Percentiles rank a stretch among this genome's conserved stretches.
These are phyloP conservation scores for Andrena cerasifolii DNA, from an alignment of 1,140 invertebrate species.

Conservation along the genomic window DNA sequence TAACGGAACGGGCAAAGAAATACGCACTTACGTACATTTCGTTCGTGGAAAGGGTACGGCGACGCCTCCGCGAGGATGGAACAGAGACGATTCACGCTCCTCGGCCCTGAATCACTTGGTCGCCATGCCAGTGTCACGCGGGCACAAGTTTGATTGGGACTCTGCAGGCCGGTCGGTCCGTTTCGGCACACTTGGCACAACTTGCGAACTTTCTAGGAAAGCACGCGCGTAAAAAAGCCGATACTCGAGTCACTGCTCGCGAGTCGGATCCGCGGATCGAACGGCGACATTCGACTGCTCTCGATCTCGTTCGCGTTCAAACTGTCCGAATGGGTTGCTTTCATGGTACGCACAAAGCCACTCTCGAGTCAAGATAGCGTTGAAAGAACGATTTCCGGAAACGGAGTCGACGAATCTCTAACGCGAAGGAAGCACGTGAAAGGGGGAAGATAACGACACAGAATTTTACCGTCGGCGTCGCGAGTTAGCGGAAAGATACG, in stretches of 20 bases:
- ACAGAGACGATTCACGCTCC: too few relatives aligned
- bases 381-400: not conserved
- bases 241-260: not conserved
- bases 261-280: conserved; percentile 26
- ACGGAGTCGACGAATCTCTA: conserved; percentile 4
- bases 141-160: conserved; percentile 28
- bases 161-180: not conserved
- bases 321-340: not conserved
- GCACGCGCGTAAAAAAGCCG: conserved; percentile 40
- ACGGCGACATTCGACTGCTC: conserved; percentile 37
- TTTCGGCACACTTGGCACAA: conserved; percentile 49
- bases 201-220: conserved; percentile 49
- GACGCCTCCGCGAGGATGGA: conserved; percentile 4
- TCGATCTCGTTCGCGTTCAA: conserved; percentile 21
- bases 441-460: conserved; percentile 35
- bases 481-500: conserved; percentile 40
- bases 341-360: not conserved
- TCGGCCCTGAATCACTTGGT: conserved; percentile 13
- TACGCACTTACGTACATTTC: conserved; percentile 52
- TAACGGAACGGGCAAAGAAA: too few relatives aligned
- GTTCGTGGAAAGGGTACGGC: conserved; percentile 1
- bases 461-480: conserved; percentile 12
- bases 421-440: not conserved
- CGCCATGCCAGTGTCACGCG: conserved; percentile 5
- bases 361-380: not conserved